phyloP scores from a whole-genome alignment of 2,113 vertebrate species.

The Podarcis cretensis region DNA sequence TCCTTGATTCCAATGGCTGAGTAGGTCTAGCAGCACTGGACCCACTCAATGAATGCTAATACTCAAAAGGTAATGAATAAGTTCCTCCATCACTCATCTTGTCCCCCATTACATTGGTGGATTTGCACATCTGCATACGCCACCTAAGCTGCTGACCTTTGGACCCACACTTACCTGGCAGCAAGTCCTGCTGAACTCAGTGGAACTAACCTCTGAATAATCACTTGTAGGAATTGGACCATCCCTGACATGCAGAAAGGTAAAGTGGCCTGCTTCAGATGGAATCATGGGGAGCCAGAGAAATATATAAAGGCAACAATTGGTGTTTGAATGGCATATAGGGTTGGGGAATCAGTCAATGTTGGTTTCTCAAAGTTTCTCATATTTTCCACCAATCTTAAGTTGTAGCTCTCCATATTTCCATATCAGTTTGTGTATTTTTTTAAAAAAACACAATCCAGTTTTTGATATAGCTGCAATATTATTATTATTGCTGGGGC shows the following conservation, averaged over 20 bases:
- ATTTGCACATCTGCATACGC: background rate
- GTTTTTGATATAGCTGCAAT: no score
- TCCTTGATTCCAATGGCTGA: background rate
- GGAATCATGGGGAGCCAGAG: no score
- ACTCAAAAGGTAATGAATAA: background rate
- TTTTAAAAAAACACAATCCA: no score
- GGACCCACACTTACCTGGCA: background rate
- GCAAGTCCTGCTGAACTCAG: background rate
- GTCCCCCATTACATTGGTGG: background rate
- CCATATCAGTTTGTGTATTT: no score
- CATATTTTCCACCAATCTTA: no score
- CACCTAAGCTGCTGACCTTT: background rate
- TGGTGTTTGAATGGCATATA: background rate
- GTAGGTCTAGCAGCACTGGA: background rate
- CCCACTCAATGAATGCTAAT: background rate
- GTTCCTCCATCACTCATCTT: background rate
- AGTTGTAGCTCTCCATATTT: no score
- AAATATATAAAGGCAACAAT: background rate
- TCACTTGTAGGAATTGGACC: background rate
- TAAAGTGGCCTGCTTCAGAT: background rate
- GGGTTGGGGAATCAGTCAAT: no score
- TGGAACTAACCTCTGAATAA: background rate
- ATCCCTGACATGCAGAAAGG: background rate
- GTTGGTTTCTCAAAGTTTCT: background rate
- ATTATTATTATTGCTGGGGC: no score